phyloP scores from a whole-genome alignment of 2,888 invertebrate genomes.

The Lasius platythorax region DNA sequence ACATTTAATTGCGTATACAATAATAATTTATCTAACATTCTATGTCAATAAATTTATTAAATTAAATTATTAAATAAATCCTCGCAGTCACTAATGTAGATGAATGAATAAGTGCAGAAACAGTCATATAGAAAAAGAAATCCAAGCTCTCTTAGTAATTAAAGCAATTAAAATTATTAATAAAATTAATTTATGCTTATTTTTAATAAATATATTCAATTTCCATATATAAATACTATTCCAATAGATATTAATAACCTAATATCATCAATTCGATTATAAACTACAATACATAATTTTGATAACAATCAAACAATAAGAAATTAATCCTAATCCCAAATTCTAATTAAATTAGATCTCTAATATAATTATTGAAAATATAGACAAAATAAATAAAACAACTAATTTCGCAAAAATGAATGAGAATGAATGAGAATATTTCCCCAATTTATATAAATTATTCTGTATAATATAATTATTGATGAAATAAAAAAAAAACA shows the following conservation, averaged over 20 bases:
- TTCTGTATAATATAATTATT: conserved; percentile 84
- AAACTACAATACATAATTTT: conserved; percentile 88
- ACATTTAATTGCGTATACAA: neutral
- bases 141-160: too few relatives aligned
- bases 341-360: conserved; percentile 88
- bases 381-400: conserved; percentile 89
- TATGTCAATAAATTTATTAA: neutral
- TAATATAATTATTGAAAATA: conserved; percentile 72
- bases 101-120: too few relatives aligned
- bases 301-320: conserved; percentile 90
- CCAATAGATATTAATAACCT: neutral
- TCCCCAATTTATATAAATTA: conserved; percentile 88
- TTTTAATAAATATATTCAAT: neutral
- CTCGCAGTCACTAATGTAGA: too few relatives aligned
- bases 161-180: too few relatives aligned
- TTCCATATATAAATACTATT: neutral
- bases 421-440: neutral
- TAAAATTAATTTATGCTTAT: neutral
- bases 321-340: conserved; percentile 90
- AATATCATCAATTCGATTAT: neutral
- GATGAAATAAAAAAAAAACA: conserved; percentile 89
- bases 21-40: neutral
- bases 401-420: neutral
- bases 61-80: too few relatives aligned
- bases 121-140: too few relatives aligned